Base-by-base conservation (phyloP, 2,888 invertebrate species). In the Rhorus exstirpatorius region DNA sequence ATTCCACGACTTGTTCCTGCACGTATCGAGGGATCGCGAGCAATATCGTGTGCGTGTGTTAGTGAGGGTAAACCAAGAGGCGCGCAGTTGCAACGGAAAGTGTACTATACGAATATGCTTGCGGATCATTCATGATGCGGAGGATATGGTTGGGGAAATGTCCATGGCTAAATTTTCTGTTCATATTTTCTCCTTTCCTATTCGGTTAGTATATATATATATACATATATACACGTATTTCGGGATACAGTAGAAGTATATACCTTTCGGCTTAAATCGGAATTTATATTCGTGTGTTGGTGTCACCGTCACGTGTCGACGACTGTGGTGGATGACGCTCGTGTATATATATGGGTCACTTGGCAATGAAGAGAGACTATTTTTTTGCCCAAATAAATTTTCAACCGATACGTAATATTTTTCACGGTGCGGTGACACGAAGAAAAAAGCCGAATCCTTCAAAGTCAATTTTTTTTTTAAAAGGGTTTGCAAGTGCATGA, bases 131-230 rank as follows among this genome's bases (percentile, higher is more conserved):
- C 41, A 6, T 14, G 24, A 10, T 60, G 49, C 19, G 17, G 17
- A 65, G 26, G 44, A 74, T n/a, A n/a, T 67, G 55, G 63, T 70
- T 68, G 24, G 51, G 35, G 71, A 67, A 81, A 77, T 58, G 60
- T 67, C 53, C 67, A 49, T 41, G 35, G 71, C 60, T 71, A 72
- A 81, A 77, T 81, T 81, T 77, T 71, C 81, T 76, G 60, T 67
- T 51, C 58, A 63, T 60, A 53, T 44, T 53, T 41, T 53, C 31
- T 60, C 65, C 63, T 38, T 75, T 46, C 49, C 63, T 44, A 55
- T 35, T n/a, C n/a, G n/a, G n/a, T n/a, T n/a, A n/a, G 14, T 21
- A 31, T 31, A 31, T 31, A 31, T 31, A 6, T 31, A 31, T 31
- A 31, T 31, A 31, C 31, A 31, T 31, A 31, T 70, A 35, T 21